These are phyloP conservation scores for Mustela lutreola DNA, from an alignment of 2,113 vertebrate species.

Conservation along the genomic window DNA sequence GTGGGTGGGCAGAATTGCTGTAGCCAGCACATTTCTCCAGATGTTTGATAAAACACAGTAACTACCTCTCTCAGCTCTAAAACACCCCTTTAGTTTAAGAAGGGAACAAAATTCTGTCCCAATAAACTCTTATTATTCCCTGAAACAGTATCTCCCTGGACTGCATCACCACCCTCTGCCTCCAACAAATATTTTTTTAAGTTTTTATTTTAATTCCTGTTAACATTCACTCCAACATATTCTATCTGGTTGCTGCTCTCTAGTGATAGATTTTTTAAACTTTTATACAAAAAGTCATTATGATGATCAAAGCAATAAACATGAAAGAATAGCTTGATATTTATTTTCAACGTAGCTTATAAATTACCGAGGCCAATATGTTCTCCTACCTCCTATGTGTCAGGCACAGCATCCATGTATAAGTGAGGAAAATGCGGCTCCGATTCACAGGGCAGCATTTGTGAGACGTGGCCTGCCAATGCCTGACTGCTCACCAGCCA, in stretches of 20 bases:
- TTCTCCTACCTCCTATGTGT: neutral
- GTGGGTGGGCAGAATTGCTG: neutral
- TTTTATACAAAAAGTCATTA: neutral
- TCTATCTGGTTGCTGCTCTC: neutral
- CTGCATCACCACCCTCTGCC: neutral
- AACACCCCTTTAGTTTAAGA: neutral
- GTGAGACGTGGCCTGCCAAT: accelerated
- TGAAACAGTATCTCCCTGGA: neutral
- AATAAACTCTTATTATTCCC: neutral
- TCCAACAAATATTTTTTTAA: neutral
- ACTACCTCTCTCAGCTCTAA: accelerated
- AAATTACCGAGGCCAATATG: neutral
- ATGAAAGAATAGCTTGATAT: neutral
- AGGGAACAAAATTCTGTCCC: neutral
- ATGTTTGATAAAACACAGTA: neutral
- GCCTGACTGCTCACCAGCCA: neutral
- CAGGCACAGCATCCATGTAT: neutral
- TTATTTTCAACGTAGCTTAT: neutral
- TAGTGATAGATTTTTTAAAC: neutral
- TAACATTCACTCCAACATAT: neutral
- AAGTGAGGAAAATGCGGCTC: neutral
- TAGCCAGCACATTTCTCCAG: neutral
- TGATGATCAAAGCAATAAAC: neutral
- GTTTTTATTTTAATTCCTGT: neutral
- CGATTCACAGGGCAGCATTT: accelerated